These are phyloP conservation scores for Megalops atlanticus DNA, from an alignment of 2,113 vertebrate species.

Conservation along the genomic window DNA sequence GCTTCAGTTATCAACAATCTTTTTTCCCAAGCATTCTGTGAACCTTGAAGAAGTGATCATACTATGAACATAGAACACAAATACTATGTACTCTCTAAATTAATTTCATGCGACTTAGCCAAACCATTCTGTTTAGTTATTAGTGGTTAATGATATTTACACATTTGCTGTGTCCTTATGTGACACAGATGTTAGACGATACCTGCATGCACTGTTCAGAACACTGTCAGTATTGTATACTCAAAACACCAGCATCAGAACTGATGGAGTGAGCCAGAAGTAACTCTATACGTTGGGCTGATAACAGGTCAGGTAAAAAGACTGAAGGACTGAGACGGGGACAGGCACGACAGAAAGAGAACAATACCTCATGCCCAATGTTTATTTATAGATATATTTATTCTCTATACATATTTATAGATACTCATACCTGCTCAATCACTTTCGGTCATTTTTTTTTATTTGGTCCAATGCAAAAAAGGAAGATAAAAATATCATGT, in stretches of 20 bases:
- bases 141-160: background rate
- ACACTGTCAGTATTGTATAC: background rate
- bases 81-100: background rate
- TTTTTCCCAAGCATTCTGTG: constrained; percentile 34
- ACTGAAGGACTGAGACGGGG: constrained; percentile 20
- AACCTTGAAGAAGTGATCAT: no score
- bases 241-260: background rate
- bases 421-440: constrained; percentile 11
- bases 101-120: background rate
- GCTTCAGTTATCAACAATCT: background rate
- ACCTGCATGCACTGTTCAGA: background rate
- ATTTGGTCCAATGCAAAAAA: constrained; percentile 47
- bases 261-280: background rate
- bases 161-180: background rate
- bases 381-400: background rate
- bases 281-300: background rate
- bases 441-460: background rate
- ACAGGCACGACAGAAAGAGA: constrained; percentile 9
- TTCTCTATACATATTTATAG: constrained; percentile 7
- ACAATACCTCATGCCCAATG: no score
- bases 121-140: background rate
- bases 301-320: constrained; percentile 38
- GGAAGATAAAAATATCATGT: constrained; percentile 70
- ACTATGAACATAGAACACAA: background rate
- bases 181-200: background rate